A percentile compares a stretch with the other conserved stretches of the same genome.
Conservation (phyloP, 2,888 invertebrate genomes). For the Iphiclides podalirius region DNA sequence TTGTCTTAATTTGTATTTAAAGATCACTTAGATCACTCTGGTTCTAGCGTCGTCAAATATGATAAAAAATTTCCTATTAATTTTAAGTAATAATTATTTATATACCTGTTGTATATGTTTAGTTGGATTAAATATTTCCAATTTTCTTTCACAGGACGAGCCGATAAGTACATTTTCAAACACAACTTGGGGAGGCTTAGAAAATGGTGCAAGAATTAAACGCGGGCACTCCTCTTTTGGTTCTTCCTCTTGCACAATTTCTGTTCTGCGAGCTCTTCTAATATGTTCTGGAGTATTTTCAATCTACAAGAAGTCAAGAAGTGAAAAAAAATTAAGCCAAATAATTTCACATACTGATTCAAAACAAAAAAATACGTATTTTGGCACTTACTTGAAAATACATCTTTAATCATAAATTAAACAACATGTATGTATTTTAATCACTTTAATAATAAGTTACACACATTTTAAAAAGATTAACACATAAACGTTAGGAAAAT, state of each 20-base stretch:
- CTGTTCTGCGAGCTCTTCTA: constrained; percentile 49
- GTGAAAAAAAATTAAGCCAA: no score
- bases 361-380: no score
- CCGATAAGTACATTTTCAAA: constrained; percentile 84
- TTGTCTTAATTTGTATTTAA: no score
- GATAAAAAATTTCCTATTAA: no score
- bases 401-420: constrained; percentile 34
- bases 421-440: constrained; percentile 32
- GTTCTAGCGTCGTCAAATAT: no score
- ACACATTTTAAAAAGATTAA: not conserved
- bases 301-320: constrained; percentile 59
- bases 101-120: constrained; percentile 65
- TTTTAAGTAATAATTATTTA: no score
- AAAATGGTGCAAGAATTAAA: constrained; percentile 83
- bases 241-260: constrained; percentile 45
- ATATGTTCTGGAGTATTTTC: constrained; percentile 73
- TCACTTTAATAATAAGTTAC: not conserved
- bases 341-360: no score
- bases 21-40: no score
- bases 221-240: constrained; percentile 70
- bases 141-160: constrained; percentile 68
- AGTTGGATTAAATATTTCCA: constrained; percentile 81
- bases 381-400: constrained; percentile 54
- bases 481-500: not conserved
- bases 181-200: constrained; percentile 82